Percentiles rank a stretch among this genome's conserved stretches.
Conservation (phyloP, 2,888 invertebrate species). For the Diabrotica balteata region DNA sequence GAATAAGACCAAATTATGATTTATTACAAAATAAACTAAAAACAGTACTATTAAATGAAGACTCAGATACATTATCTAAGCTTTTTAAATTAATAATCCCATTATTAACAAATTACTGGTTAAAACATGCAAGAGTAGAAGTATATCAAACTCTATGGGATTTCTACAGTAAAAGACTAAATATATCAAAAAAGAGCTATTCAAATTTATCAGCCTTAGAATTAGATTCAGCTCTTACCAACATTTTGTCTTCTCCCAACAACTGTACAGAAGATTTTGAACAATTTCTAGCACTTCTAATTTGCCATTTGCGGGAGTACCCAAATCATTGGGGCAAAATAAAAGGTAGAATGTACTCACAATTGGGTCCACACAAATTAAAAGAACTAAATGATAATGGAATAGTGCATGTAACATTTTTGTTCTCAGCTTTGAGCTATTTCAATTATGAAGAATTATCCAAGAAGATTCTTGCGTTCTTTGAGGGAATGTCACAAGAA, state of each 20-base stretch:
- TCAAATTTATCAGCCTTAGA: constrained; percentile 34
- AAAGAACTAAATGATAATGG: constrained; percentile 52
- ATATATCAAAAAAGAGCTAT: constrained; percentile 44
- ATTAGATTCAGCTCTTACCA: constrained; percentile 43
- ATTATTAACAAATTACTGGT: constrained; percentile 52
- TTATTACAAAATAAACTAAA: constrained; percentile 50
- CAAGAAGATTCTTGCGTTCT: constrained; percentile 50
- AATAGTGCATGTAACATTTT: constrained; percentile 50
- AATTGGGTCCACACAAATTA: constrained; percentile 55
- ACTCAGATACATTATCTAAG: constrained; percentile 42
- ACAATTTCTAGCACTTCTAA: constrained; percentile 52
- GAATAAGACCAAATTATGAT: constrained; percentile 47
- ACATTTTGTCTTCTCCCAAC: constrained; percentile 41
- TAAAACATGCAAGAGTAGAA: constrained; percentile 51
- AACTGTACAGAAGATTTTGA: constrained; percentile 51
- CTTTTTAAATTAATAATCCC: constrained; percentile 47
- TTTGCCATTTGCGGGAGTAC: constrained; percentile 50
- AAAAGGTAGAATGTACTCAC: constrained; percentile 57
- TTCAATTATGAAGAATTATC: constrained; percentile 53
- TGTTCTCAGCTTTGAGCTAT: constrained; percentile 50
- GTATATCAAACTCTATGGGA: constrained; percentile 56
- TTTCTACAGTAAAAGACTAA: constrained; percentile 54
- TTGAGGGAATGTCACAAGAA: constrained; percentile 47
- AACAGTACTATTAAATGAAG: constrained; percentile 37
- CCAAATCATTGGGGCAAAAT: constrained; percentile 57